Evolutionary conservation across 2,888 invertebrate genomes (phyloP), one percentile per base, ranked within the genome.

Genomic region (Brassicogethes aeneus): DNA sequence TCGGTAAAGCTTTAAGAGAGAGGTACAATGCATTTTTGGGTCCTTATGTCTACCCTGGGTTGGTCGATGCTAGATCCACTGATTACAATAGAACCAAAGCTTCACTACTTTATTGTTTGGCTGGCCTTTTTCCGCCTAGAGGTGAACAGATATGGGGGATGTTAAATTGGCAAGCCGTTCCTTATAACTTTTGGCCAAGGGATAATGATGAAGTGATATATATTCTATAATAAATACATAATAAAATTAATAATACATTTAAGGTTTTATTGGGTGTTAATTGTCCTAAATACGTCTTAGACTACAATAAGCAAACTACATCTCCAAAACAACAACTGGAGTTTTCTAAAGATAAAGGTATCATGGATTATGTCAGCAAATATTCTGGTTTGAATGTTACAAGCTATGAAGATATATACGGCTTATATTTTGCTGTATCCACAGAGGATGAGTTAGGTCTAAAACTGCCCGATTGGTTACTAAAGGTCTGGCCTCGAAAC

Each of bases 151-250:
- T 72, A 44, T 80, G 79, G 77, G 51, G 62, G 3, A 44, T 46
- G 2, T 61, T 83, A 43, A 65, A 70, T 45, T 88, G 87, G 87
- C 82, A 84, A 53, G 87, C 87, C 5, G 78, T 85, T 42, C 82
- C 84, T 7, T 75, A 84, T 13, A 78, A 78, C 57, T 80, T 80
- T 14, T 70, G 77, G 51, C 74, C 78, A 1, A 37, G 40, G 12
- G 14, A 45, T 34, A 30, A 51, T 14, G 61, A 61, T 40, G 48
- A 41, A 14, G 59, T 56, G 45, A 45, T 36, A 12, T 13, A 12
- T 32, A 10, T 32, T 13, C 13, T 3, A 10, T 32, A 32, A 5
- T 5, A 12, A 10, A 10, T 32, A 10, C 13, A 32, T 7, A 10
- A 13, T 10, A 32, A 10, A 10, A 5, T 32, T 10, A 12, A 8